Evolutionary conservation across 1,140 invertebrate genomes (phyloP).

Genomic region (Atta colombica): DNA sequence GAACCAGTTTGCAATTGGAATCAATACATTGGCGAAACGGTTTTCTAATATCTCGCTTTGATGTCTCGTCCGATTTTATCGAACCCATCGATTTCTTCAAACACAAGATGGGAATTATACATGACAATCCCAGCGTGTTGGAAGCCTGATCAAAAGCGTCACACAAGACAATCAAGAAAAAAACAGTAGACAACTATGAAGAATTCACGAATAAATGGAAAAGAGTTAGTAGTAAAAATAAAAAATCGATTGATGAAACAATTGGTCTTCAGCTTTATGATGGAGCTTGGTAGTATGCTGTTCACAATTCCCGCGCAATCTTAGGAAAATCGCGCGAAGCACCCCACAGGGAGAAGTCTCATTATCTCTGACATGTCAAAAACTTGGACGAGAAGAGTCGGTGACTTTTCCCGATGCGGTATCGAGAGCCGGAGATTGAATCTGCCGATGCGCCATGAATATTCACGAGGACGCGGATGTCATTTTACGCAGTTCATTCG

Average conservation of each 20-base stretch:
- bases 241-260: not conserved
- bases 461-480: constrained; percentile 37
- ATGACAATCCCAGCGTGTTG: constrained; percentile 2
- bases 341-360: not conserved
- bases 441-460: constrained; percentile 32
- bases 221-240: not conserved
- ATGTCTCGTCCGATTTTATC: constrained; percentile 45
- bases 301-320: constrained; percentile 23
- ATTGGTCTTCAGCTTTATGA: not conserved
- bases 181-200: not conserved
- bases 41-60: constrained; percentile 34
- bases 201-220: constrained; percentile 7
- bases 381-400: constrained; percentile 8
- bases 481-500: constrained; percentile 40
- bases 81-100: constrained; percentile 20
- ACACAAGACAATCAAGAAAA: not conserved
- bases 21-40: constrained; percentile 18
- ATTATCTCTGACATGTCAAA: constrained; percentile 45
- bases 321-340: constrained; percentile 20
- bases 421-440: constrained; percentile 39
- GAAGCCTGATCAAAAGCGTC: constrained; percentile 28
- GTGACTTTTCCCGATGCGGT: not conserved
- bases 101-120: constrained; percentile 33
- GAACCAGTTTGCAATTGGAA: constrained; percentile 34
- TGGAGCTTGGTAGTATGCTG: not conserved